Percentiles rank a stretch among this genome's conserved stretches.
Evolutionary conservation across 1,140 invertebrate species (phyloP).

Genomic region (Drosophila fuyamai): DNA sequence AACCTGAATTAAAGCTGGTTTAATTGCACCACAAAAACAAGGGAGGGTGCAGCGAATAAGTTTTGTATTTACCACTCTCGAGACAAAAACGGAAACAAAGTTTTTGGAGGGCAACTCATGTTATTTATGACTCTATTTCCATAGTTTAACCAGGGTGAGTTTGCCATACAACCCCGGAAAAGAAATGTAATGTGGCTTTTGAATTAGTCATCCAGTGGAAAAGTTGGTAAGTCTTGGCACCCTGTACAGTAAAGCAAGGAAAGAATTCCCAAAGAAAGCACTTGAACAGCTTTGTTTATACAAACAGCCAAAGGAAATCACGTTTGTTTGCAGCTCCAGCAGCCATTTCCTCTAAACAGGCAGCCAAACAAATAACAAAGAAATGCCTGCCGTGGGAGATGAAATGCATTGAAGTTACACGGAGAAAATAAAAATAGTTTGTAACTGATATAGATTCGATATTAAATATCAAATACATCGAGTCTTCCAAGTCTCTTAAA

Average conservation of each 20-base stretch:
- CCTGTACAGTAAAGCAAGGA: conserved; percentile 8
- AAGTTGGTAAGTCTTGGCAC: conserved; percentile 22
- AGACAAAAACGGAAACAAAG: conserved; percentile 34
- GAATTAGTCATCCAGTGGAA: conserved; percentile 61
- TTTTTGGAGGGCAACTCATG: conserved; percentile 24
- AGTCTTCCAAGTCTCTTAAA: no score
- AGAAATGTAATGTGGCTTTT: conserved; percentile 22
- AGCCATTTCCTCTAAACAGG: conserved; percentile 54
- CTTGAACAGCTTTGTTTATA: conserved; percentile 68
- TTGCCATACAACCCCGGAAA: conserved; percentile 37
- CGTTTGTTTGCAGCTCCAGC: conserved; percentile 39
- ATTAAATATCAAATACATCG: no score
- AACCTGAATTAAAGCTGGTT: conserved; percentile 44
- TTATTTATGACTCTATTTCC: conserved; percentile 72
- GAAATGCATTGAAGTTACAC: conserved; percentile 23
- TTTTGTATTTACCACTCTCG: conserved; percentile 27
- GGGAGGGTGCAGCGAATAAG: conserved; percentile 34
- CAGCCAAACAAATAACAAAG: conserved; percentile 58
- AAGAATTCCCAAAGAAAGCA: conserved; percentile 47
- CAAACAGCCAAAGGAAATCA: conserved; percentile 32
- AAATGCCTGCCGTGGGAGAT: conserved; percentile 35
- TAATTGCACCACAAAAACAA: conserved; percentile 35
- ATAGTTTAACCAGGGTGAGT: conserved; percentile 47
- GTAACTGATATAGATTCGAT: no score
- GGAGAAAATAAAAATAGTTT: background rate